Evolutionary conservation across 2,797 vertebrate genomes (phyloP), one percentile per base, ranked within the genome.

Genomic region (Merluccius polli): DNA sequence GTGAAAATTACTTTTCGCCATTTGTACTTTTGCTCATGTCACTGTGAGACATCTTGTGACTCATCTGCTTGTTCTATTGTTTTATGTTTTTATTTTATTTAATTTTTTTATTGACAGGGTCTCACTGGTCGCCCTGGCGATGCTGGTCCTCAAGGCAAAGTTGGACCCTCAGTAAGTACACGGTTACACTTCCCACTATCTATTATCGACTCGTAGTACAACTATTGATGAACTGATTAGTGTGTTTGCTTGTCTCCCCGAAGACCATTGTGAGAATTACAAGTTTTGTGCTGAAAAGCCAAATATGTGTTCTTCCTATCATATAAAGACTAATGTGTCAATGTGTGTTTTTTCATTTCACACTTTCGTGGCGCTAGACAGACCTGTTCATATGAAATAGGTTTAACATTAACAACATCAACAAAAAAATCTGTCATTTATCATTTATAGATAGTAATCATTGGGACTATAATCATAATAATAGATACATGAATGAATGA

Each of bases 111-210:
- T 71, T 73, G 33, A 0, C 86, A 98, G 97, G 97, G 97, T 84
- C 94, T 98, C 77, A 99, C 97, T 16, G 97, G 97, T 75, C 96
- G 97, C 67, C 96, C 97, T 0, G 97, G 97, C 1, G 96, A 98
- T 16, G 96, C 97, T 70, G 97, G 97, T 73, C 96, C 97, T 85
- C 97, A 98, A 93, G 97, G 97, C 85, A 99, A 99, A 97, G 94
- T 94, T 0, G 97, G 97, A 73, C 95, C 97, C 15, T 94, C 95
- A 11, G 97, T 98, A 91, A 96, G 97, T 95, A 79, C 73, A 15
- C 15, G 7, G 52, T 59, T 24, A 59, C 52, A n/a, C 21, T 7
- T 18, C 21, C n/a, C 52, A 29, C n/a, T 27, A 8, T 68, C 69
- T n/a, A 27, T 65, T 65, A 27, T 27, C 59, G 7, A 9, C 59